Evolutionary conservation across 2,888 invertebrate genomes (phyloP).

Genomic region (Lamellibrachia satsuma): DNA sequence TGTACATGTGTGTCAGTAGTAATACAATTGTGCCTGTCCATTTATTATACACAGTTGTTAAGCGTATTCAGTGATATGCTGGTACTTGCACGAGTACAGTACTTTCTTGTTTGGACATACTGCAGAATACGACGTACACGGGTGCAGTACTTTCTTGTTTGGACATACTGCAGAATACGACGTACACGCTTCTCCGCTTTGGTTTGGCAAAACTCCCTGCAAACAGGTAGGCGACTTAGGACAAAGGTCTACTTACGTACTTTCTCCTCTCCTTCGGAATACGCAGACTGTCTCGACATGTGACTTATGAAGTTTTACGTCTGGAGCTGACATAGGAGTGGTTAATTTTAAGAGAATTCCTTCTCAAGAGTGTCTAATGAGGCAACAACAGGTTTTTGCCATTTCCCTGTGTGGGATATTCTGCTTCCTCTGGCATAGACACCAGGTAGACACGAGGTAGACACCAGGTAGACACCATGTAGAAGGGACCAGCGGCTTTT

Average conservation of each 20-base stretch:
- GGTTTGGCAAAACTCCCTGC: background rate
- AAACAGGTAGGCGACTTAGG: background rate
- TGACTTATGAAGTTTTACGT: background rate
- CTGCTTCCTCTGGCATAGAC: too few relatives aligned
- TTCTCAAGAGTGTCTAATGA: too few relatives aligned
- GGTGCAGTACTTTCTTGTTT: background rate
- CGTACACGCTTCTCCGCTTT: background rate
- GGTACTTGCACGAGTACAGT: background rate
- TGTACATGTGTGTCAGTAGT: too few relatives aligned
- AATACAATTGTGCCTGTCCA: too few relatives aligned
- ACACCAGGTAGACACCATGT: too few relatives aligned
- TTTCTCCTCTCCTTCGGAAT: background rate
- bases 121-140: background rate
- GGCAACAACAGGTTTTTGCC: too few relatives aligned
- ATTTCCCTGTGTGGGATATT: too few relatives aligned
- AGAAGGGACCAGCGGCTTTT: too few relatives aligned
- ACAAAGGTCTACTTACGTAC: background rate
- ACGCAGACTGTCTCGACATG: background rate
- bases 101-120: background rate
- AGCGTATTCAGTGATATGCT: background rate
- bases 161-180: background rate
- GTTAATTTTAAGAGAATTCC: too few relatives aligned
- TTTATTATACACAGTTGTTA: background rate
- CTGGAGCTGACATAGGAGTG: too few relatives aligned
- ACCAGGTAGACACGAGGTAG: too few relatives aligned